Percentiles rank a stretch among this genome's conserved stretches.
Conservation (phyloP, 92 coral and sea anemone genomes). For the Palythoa caribaeorum region DNA sequence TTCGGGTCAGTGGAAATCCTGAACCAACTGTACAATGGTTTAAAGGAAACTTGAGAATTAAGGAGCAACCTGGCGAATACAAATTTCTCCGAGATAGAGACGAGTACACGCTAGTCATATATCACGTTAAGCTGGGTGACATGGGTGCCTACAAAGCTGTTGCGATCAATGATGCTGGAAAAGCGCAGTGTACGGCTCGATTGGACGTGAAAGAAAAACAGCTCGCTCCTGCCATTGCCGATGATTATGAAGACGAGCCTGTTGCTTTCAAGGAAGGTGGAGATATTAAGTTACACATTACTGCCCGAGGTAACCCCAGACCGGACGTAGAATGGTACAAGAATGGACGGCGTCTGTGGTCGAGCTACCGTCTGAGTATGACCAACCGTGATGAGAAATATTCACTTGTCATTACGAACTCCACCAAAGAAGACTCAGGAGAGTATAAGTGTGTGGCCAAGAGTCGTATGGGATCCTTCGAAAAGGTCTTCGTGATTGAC, state of each 20-base stretch:
- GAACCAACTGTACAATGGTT: constrained; percentile 91
- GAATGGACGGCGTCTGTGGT: constrained; percentile 81
- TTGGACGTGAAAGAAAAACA: constrained; percentile 74
- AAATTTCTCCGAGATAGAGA: constrained; percentile 61
- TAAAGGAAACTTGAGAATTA: constrained; percentile 59
- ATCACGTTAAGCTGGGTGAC: constrained; percentile 66
- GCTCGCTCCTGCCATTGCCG: constrained; percentile 80
- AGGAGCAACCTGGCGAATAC: constrained; percentile 55
- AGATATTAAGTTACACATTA: constrained; percentile 73
- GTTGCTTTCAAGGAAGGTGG: constrained; percentile 84
- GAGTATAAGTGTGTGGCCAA: constrained; percentile 92
- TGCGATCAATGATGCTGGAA: constrained; percentile 83
- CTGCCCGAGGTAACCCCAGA: constrained; percentile 86
- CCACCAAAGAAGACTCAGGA: constrained; percentile 88
- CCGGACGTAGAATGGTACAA: constrained; percentile 96
- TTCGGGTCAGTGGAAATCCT: constrained; percentile 84
- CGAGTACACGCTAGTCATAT: constrained; percentile 66
- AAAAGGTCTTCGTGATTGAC: constrained; percentile 83
- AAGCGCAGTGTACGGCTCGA: constrained; percentile 69
- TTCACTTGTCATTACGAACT: constrained; percentile 68
- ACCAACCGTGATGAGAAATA: constrained; percentile 77
- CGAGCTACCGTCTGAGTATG: constrained; percentile 76
- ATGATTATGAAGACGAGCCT: constrained; percentile 78
- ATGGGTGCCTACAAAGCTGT: constrained; percentile 83
- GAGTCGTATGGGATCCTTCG: constrained; percentile 82